Evolutionary conservation across 2,797 vertebrate genomes (phyloP).

Genomic region (Lepidocolaptes lacrymiger): DNA sequence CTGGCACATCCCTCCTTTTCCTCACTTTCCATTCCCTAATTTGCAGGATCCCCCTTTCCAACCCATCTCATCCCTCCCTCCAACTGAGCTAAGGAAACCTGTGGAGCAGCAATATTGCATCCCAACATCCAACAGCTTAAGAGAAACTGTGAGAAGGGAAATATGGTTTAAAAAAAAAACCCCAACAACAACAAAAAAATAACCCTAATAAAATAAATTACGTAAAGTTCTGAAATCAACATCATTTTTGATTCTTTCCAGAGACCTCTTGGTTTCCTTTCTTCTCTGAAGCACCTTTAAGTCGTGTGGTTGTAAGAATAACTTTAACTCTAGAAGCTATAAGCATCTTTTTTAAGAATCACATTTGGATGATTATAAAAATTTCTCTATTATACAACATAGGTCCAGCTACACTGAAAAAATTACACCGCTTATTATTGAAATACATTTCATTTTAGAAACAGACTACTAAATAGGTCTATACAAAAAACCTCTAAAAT

Average conservation of each 20-base stretch:
- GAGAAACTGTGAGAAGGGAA: neutral
- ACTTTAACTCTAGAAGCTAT: slow-evolving; percentile 77
- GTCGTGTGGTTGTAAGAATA: slow-evolving; percentile 73
- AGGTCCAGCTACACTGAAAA: slow-evolving; percentile 84
- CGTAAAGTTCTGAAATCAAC: slow-evolving; percentile 45
- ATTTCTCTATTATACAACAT: slow-evolving; percentile 82
- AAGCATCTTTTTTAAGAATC: slow-evolving; percentile 79
- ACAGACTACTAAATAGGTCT: slow-evolving; percentile 84
- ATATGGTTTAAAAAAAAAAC: neutral
- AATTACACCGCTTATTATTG: slow-evolving; percentile 82
- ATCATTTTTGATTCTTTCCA: slow-evolving; percentile 15
- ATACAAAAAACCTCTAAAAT: slow-evolving; percentile 88
- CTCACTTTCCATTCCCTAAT: neutral
- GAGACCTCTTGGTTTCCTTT: slow-evolving; percentile 50
- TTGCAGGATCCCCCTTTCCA: neutral
- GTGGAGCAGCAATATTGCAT: neutral
- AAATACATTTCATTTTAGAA: slow-evolving; percentile 84
- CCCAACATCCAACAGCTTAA: neutral
- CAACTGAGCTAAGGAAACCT: neutral
- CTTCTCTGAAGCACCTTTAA: slow-evolving; percentile 75
- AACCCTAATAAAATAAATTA: slow-evolving; percentile 49
- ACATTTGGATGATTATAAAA: slow-evolving; percentile 83
- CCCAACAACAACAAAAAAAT: neutral
- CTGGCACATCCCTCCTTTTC: neutral
- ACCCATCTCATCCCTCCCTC: neutral